Evolutionary conservation across 1,140 invertebrate genomes (phyloP), one percentile per base, ranked within the genome.

Genomic region (Diorhabda sublineata): DNA sequence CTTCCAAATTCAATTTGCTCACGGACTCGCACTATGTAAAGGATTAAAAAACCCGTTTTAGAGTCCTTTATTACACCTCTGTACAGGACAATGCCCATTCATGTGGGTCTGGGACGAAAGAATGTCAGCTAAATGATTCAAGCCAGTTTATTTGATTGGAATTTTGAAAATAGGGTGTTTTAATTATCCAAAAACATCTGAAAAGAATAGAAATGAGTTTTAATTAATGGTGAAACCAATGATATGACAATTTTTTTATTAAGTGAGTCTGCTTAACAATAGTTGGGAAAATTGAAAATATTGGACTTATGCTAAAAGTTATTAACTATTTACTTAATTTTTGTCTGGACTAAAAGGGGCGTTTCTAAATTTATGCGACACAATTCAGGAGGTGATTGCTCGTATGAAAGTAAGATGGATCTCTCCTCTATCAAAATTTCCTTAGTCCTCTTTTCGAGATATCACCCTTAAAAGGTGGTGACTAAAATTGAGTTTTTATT

Each of bases 1-100:
- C 74, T 67, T 68, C 68, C 71, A 73, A 75, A 78, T 78, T 76
- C 72, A 78, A 78, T 78, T 76, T 76, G 73, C 73, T 69, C 64
- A 69, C 66, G 69, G 72, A 69, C 75, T 72, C 73, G 70, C 68
- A 73, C 72, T 72, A 72, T 67, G 66, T 66, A 72, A 74, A 74
- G 73, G 75, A 75, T 76, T 76, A 75, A 76, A 76, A 74, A 74
- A 71, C 73, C 68, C 62, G 68, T 71, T 69, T 69, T 41, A 74
- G 71, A 74, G 68, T 74, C 73, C 75, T 74, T 76, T 76, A 76
- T 76, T 76, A 73, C 75, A 74, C 75, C 75, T 76, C 73, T 66
- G 69, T 71, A 74, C 47, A n/a, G 47, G 47, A 52, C 73, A 74
- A 74, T 70, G 68, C 61, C 70, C 64, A 71, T 73, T 71, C 73